Evolutionary conservation across 1,140 invertebrate genomes (phyloP), one percentile per base, ranked within the genome.

Genomic region (Pogonus chalceus): DNA sequence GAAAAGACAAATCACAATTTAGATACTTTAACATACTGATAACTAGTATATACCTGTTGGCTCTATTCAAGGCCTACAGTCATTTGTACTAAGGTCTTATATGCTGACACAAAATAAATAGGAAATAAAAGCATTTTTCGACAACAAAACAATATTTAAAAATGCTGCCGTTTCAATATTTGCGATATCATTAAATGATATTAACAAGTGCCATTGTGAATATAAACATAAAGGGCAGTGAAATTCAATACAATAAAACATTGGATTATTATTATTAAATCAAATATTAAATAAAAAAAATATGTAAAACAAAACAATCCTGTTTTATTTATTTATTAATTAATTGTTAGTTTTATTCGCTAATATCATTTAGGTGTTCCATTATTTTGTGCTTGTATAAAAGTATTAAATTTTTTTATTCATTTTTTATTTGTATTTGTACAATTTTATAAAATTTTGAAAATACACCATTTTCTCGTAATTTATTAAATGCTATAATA

Each of bases 141-240:
- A 9, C 18, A 43, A 43, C 18, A 18, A 43, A 12, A 18, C 18
- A 43, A 43, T 43, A 43, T 4, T 18, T 9, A 43, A 18, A 10
- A 9, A 4, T 18, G 37, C 37, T 43, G 37, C 37, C 37, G 9
- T 3, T 43, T 4, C 18, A 31, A 14, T 31, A 31, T 31, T 7
- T 14, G 26, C 26, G n/a, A 9, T 43, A 43, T 43, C 37, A 43
- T 43, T 43, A 43, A 12, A 43, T 43, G 37, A 43, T 43, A 43
- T 4, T 43, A 12, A 43, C 37, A 12, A 43, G 9, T 31, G 14
- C n/a, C n/a, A n/a, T n/a, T n/a, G n/a, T n/a, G n/a, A n/a, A n/a
- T n/a, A n/a, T n/a, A n/a, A n/a, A n/a, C n/a, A n/a, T n/a, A n/a
- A n/a, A n/a, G n/a, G n/a, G n/a, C n/a, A n/a, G n/a, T n/a, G n/a